phyloP scores from a whole-genome alignment of 2,113 vertebrate species.

The Sclerurus mexicanus region DNA sequence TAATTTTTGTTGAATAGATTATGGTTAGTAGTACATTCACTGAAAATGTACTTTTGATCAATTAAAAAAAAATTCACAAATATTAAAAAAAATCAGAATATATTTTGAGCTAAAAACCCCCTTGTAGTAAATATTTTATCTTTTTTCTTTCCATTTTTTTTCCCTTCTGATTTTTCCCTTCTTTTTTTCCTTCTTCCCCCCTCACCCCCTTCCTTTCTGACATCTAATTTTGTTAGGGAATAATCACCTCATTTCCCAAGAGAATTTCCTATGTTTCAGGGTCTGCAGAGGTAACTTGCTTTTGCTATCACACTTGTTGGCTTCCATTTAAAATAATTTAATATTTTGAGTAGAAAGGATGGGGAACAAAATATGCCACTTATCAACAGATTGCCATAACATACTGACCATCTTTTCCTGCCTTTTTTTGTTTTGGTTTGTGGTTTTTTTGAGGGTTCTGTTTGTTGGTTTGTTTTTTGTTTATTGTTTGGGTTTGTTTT shows the following conservation, averaged over 20 bases:
- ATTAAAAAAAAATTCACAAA: not conserved
- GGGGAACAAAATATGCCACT: not conserved
- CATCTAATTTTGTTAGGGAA: not conserved
- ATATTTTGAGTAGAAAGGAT: not conserved
- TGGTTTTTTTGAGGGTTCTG: no score
- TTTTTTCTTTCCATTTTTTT: not conserved
- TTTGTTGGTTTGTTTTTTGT: no score
- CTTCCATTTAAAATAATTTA: not conserved
- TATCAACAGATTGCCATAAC: not conserved
- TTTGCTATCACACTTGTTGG: not conserved
- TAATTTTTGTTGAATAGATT: not conserved
- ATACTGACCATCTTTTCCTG: no score
- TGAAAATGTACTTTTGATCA: not conserved
- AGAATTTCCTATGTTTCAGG: not conserved
- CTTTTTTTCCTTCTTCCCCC: fast-evolving
- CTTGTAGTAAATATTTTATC: not conserved
- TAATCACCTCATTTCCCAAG: not conserved
- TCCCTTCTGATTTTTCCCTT: no score
- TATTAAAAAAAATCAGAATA: not conserved
- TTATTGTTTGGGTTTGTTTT: no score
- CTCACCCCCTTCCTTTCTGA: not conserved
- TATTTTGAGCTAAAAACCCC: not conserved
- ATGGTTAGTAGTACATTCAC: not conserved
- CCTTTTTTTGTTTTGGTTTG: not conserved
- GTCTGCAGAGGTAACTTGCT: not conserved